phyloP scores from a whole-genome alignment of 1,140 invertebrate genomes.

The Neoseiulus cucumeris region DNA sequence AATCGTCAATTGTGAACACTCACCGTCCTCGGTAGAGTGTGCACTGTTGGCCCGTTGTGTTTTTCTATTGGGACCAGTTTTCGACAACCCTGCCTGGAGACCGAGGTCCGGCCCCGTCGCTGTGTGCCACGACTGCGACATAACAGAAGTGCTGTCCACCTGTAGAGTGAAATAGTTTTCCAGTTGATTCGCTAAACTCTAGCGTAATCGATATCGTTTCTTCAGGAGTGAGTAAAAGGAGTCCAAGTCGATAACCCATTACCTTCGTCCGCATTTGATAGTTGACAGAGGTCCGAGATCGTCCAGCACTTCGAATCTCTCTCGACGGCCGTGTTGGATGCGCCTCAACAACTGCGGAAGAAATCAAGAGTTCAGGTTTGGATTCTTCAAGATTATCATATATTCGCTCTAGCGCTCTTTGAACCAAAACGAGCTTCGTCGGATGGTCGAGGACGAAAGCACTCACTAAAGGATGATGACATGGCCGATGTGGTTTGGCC shows the following conservation, averaged over 20 bases:
- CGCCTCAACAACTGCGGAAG: neutral
- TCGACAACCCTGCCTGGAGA: neutral
- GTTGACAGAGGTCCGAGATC: neutral
- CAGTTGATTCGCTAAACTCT: no score
- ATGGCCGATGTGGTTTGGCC: neutral
- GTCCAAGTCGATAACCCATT: no score
- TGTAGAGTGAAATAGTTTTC: neutral
- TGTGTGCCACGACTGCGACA: conserved; percentile 11
- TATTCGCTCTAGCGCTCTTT: no score
- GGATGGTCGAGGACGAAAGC: no score
- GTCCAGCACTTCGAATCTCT: neutral
- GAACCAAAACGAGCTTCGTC: no score
- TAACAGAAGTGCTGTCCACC: neutral
- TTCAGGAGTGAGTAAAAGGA: no score
- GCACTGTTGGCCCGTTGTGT: neutral
- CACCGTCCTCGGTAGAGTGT: neutral
- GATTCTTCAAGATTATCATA: no score
- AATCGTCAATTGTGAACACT: neutral
- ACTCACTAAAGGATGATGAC: conserved; percentile 5
- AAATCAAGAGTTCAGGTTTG: neutral
- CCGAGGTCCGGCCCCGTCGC: conserved; percentile 5
- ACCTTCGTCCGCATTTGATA: conserved; percentile 4
- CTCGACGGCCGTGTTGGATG: neutral
- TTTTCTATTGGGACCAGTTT: neutral
- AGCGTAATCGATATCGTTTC: no score